Base-by-base conservation (phyloP, 2,888 invertebrate genomes). In the Himalopsyche kuldschensis region DNA sequence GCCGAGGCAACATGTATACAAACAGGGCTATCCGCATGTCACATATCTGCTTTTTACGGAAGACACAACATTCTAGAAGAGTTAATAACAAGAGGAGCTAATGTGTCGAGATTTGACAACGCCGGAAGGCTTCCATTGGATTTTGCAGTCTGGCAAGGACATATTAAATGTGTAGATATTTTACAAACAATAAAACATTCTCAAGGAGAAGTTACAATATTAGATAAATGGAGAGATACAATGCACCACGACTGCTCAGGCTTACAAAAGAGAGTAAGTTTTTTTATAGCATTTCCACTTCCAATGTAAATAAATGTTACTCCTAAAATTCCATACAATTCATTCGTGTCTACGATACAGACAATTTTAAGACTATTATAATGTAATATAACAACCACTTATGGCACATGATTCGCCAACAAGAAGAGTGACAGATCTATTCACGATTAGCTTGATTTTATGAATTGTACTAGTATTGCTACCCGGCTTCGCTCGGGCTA, bases 1-100 rank as follows among this genome's bases (percentile, higher is more conserved):
- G 90, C 91, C 0, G 91, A 92, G 85, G 91, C 92, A 10, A 92
- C 91, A 75, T 93, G 93, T 82, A 90, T 91, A 0, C 84, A 90
- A 6, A 89, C 89, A 79, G 87, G 90, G 17, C 89, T 92, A 1
- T 91, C 92, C 1, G 91, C 92, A 0, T 90, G 91, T 84, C 93
- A 93, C 87, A 79, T 89, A 20, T 92, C 92, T 0, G 92, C 92
- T 0, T 85, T 91, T 3, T 85, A 82, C 0, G 92, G 91, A 0
- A 85, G 87, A 78, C 89, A 89, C 0, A 90, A 90, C 17, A 88
- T 92, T 6, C 87, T 92, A 1, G 86, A 88, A 0, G 87, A 90
- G 8, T n/a, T 85, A 3, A 17, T 83, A 80, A 90, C 85, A 3
- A 89, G 89, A 63, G 92, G 92, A 4, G 92, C 91, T 0, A 90